A percentile compares a stretch with the other conserved stretches of the same genome.
Evolutionary conservation across 1,140 invertebrate genomes (phyloP).

Genomic region (Drosophila truncata): DNA sequence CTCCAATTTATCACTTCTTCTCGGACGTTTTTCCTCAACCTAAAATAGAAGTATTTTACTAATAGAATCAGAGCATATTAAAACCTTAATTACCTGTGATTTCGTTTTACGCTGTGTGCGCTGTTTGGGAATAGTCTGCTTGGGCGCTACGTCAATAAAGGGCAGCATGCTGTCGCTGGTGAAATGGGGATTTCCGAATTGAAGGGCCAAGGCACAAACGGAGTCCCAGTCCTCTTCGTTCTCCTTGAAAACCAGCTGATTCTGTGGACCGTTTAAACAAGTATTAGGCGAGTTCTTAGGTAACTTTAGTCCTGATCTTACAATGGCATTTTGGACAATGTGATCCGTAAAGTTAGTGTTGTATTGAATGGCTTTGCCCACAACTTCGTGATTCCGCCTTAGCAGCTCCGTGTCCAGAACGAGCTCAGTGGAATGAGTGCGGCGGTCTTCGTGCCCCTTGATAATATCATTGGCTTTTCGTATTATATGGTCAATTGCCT

Average conservation of each 20-base stretch:
- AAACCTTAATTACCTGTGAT: slow-evolving; percentile 14
- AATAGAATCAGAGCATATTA: too few species aligned
- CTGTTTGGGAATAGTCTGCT: slow-evolving; percentile 49
- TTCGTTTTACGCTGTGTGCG: slow-evolving; percentile 38
- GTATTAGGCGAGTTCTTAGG: neutral
- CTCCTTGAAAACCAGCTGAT: slow-evolving; percentile 53
- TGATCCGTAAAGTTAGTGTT: slow-evolving; percentile 58
- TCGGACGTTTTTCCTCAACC: slow-evolving; percentile 65
- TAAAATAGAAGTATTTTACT: neutral
- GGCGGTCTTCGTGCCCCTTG: slow-evolving; percentile 47
- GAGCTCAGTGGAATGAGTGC: slow-evolving; percentile 55
- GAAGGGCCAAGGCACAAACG: slow-evolving; percentile 51
- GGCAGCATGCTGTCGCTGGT: slow-evolving; percentile 66
- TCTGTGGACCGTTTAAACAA: slow-evolving; percentile 14
- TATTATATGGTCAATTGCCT: slow-evolving; percentile 53
- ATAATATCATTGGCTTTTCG: slow-evolving; percentile 50
- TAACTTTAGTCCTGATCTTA: slow-evolving; percentile 18
- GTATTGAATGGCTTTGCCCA: slow-evolving; percentile 59
- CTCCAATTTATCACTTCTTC: slow-evolving; percentile 60
- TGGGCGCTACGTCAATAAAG: slow-evolving; percentile 66
- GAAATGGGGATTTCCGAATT: slow-evolving; percentile 29
- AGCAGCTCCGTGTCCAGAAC: slow-evolving; percentile 65
- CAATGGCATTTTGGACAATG: slow-evolving; percentile 57
- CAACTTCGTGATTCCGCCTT: slow-evolving; percentile 61
- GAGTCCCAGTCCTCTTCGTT: slow-evolving; percentile 55